Evolutionary conservation across 2,797 vertebrate species (phyloP), one percentile per base, ranked within the genome.

Genomic region (Mus spretus): DNA sequence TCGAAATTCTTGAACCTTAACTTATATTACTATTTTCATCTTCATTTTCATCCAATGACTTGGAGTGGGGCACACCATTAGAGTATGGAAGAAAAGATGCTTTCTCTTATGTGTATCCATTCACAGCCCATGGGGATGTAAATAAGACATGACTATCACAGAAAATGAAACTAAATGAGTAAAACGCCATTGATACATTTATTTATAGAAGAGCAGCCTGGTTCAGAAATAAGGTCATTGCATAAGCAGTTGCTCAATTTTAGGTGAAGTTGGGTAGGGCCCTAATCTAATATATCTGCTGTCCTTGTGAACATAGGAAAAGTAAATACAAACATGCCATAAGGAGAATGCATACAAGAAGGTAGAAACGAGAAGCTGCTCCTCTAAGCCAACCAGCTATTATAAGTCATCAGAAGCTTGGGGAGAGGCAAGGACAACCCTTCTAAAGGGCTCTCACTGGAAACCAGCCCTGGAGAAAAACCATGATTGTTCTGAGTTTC

Each of bases 71-170:
- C 24, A 34, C 34, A 20, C 2, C 59, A 57, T 28, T 75, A 65
- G 87, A 57, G 12, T 31, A 10, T 87, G 24, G 11, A 31, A 80
- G 47, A 17, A 93, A 96, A 83, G 82, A 75, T 40, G 7, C 53
- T 97, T 86, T 4, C 4, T 65, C 22, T 26, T 90, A 13, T 15
- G 5, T 72, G 26, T 31, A 40, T 74, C 34, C 55, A 79, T 13
- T 93, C 47, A 26, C 34, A 75, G 50, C 22, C 61, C 67, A 10
- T 70, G 3, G 72, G 72, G 3, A 47, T 55, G 31, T 74, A 87
- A 97, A 89, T 91, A 78, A 6, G n/a, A 63, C 53, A 95, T 91
- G 47, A 61, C 90, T 96, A 91, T 81, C 40, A 61, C 22, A 83
- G 85, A 91, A 83, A 85, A 94, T 34, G 22, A 89, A 85, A 53